A percentile compares a stretch with the other conserved stretches of the same genome.
These are phyloP conservation scores for Solen grandis DNA, from an alignment of 1,140 invertebrate genomes.

Conservation along the genomic window DNA sequence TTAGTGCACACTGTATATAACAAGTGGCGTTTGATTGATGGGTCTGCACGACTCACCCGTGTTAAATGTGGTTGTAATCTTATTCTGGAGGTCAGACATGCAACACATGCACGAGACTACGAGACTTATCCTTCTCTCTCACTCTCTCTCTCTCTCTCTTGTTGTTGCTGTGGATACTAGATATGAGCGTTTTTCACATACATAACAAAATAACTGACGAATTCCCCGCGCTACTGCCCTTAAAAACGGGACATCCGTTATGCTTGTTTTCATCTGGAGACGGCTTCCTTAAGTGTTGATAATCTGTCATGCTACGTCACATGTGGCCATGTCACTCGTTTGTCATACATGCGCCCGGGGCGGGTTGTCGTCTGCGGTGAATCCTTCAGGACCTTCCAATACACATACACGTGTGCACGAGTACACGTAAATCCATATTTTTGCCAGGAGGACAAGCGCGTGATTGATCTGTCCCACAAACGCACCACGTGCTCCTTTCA, in stretches of 20 bases:
- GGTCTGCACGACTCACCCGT: too few species aligned
- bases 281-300: constrained; percentile 32
- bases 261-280: background rate
- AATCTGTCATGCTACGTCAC: constrained; percentile 29
- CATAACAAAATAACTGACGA: background rate
- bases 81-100: too few species aligned
- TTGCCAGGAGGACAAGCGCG: too few species aligned
- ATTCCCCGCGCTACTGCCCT: too few species aligned
- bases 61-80: too few species aligned
- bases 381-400: background rate
- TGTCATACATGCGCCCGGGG: constrained; percentile 20
- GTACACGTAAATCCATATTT: constrained; percentile 15
- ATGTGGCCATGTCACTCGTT: constrained; percentile 23
- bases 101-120: background rate
- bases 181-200: constrained; percentile 1
- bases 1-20: too few species aligned
- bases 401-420: background rate
- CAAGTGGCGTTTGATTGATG: too few species aligned
- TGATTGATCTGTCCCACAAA: too few species aligned
- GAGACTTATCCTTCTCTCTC: background rate
- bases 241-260: background rate
- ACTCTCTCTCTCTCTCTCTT: background rate
- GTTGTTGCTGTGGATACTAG: background rate
- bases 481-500: too few species aligned
- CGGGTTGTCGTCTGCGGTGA: constrained; percentile 24